Base-by-base conservation (phyloP, 2,797 vertebrate species). In the Trachops cirrhosus region DNA sequence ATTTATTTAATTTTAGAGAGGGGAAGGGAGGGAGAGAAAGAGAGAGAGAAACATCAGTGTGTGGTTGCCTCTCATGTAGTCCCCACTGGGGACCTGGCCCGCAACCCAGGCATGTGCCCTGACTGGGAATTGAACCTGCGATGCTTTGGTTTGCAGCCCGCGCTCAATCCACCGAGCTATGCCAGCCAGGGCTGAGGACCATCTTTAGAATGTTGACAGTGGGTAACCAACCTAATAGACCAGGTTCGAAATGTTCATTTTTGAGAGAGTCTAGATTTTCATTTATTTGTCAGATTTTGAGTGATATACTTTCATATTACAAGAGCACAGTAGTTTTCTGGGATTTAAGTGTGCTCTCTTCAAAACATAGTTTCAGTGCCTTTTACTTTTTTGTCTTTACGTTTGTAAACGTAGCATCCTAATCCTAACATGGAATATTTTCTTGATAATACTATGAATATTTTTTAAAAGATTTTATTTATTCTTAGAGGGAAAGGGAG, bases 321-420 rank as follows among this genome's bases (percentile, higher is more conserved):
- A 85, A 41, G 2, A 74, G 1, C 88, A 54, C 1, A 86, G 70
- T 67, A 52, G 21, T 59, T 91, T 92, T 94, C 77, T 54, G 18
- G 26, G 6, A 75, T 95, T 94, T 95, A 87, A 80, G 37, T 90
- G 21, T 95, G 46, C 46, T 97, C 37, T 4, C 57, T 88, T 94
- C 3, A 77, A 62, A 95, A 68, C 44, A 77, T 59, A 93, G 39
- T 87, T 73, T 96, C 39, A 73, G 0, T 86, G n/a, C 68, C 57
- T 57, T 57, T 57, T 57, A 57, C 57, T 59, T 59, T 59, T 59
- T 26, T 73, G 18, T 77, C 18, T 78, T 92, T 86, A 54, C 6
- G 4, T 80, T 90, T 90, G 15, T 92, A 77, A 94, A 59, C 14
- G 70, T 41, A 89, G 10, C n/a, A 79, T 78, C 18, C 32, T 95